Evolutionary conservation across 2,113 vertebrate genomes (phyloP).

Genomic region (Peucedramus taeniatus): DNA sequence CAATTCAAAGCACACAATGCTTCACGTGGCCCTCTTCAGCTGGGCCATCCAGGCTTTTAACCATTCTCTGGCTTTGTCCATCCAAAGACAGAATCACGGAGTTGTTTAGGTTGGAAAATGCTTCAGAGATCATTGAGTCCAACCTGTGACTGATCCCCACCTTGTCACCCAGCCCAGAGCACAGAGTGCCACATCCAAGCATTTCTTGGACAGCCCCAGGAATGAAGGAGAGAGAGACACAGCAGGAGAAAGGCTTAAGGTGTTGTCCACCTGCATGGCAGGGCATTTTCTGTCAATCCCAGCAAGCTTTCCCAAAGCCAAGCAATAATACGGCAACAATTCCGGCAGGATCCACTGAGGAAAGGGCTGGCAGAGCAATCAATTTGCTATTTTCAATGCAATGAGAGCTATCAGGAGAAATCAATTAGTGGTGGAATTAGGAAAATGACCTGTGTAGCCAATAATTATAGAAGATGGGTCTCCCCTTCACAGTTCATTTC

Average conservation of each 20-base stretch:
- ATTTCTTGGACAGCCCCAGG: neutral
- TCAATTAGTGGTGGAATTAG: neutral
- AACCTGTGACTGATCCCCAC: rapidly evolving
- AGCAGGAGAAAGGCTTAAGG: neutral
- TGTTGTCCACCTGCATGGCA: neutral
- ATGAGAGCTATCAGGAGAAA: neutral
- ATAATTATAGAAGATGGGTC: neutral
- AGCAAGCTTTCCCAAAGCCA: neutral
- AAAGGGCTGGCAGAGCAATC: neutral
- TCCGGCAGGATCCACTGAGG: neutral
- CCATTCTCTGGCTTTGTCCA: neutral
- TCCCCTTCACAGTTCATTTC: conserved; percentile 38
- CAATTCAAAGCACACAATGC: neutral
- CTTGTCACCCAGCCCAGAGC: neutral
- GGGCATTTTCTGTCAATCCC: neutral
- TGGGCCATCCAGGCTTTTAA: neutral
- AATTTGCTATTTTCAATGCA: neutral
- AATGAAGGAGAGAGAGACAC: neutral
- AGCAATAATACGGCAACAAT: neutral
- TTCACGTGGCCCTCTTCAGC: neutral
- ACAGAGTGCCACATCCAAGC: neutral
- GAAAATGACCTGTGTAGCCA: neutral
- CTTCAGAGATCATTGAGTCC: rapidly evolving
- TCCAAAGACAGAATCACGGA: neutral
- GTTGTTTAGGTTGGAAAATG: neutral